These are phyloP conservation scores for Hemibagrus wyckioides DNA, from an alignment of 2,113 vertebrate genomes.

Conservation along the genomic window DNA sequence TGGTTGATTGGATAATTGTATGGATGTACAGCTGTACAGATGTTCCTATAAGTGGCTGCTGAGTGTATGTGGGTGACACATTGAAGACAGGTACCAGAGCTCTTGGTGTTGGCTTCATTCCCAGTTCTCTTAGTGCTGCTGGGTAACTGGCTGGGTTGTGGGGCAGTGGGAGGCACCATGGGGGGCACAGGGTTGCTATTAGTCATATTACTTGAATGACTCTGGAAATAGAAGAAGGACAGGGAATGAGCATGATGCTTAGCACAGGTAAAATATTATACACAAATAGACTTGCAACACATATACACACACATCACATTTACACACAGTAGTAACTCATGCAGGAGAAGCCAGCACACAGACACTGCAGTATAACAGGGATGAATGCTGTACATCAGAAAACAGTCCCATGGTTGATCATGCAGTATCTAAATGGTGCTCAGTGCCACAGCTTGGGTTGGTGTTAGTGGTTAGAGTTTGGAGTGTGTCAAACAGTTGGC, in stretches of 20 bases:
- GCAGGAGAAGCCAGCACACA: background rate
- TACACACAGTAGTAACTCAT: background rate
- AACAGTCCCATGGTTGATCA: background rate
- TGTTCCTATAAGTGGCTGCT: background rate
- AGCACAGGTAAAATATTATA: background rate
- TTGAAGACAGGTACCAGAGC: constrained; percentile 65
- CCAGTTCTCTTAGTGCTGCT: constrained; percentile 70
- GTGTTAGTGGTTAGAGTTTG: constrained; percentile 26
- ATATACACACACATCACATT: background rate
- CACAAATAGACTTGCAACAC: background rate
- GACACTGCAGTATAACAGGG: background rate
- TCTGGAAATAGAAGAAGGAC: constrained; percentile 65
- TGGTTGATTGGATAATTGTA: background rate
- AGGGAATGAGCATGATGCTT: background rate
- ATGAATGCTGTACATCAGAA: constrained; percentile 17
- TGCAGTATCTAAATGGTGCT: background rate
- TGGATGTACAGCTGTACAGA: background rate
- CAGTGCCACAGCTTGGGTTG: background rate
- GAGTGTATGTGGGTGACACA: background rate
- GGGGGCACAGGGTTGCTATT: constrained; percentile 65
- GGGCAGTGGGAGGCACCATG: constrained; percentile 66
- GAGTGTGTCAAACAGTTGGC: constrained; percentile 7
- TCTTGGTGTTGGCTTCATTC: constrained; percentile 65
- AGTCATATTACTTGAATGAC: constrained; percentile 62
- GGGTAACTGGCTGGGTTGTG: constrained; percentile 61